Evolutionary conservation across 23 tunicate genomes (phyloP), one percentile per base, ranked within the genome.

Genomic region (Diplosoma virens): DNA sequence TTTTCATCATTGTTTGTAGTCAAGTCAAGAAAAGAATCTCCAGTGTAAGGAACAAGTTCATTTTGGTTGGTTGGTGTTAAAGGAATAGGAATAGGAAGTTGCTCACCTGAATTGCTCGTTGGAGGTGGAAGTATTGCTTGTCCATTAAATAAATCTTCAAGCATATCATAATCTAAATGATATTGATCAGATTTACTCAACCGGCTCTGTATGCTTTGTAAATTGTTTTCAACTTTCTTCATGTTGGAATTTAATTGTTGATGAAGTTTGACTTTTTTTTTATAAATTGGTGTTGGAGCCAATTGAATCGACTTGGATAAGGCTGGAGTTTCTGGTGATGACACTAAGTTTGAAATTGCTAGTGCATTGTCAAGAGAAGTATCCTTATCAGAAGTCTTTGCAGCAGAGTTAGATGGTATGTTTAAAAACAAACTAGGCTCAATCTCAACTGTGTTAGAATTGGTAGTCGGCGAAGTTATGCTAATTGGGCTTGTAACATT

Each of bases 101-200:
- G 33, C 20, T 21, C 25, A 32, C 67, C 35, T 7, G 45, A 58
- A 18, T 70, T 67, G 66, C 47, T 30, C 4, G 63, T 67, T 9
- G 76, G 0, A 26, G 68, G 79, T 25, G 82, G 66, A 17, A 86
- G 35, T 9, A 78, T 83, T 55, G 67, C 79, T 65, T 73, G 66
- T 17, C 77, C 81, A 37, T 84, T 77, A 37, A 84, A 75, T 23
- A 79, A 37, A 65, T 89, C 96, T 47, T 89, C 88, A 28, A 89
- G 60, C 24, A 78, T 23, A 47, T 86, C 84, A 70, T 82, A 77
- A 70, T 89, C 96, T 58, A 89, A 32, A 25, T 89, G 70, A 18
- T 82, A 47, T 32, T 82, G 84, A 18, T 86, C 76, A 61, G 71
- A 82, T 56, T 72, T 71, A 50, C 24, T 33, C 18, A 89, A 64